A percentile compares a stretch with the other conserved stretches of the same genome.
phyloP scores from a whole-genome alignment of 1,140 invertebrate genomes.

The Anadara kagoshimensis region DNA sequence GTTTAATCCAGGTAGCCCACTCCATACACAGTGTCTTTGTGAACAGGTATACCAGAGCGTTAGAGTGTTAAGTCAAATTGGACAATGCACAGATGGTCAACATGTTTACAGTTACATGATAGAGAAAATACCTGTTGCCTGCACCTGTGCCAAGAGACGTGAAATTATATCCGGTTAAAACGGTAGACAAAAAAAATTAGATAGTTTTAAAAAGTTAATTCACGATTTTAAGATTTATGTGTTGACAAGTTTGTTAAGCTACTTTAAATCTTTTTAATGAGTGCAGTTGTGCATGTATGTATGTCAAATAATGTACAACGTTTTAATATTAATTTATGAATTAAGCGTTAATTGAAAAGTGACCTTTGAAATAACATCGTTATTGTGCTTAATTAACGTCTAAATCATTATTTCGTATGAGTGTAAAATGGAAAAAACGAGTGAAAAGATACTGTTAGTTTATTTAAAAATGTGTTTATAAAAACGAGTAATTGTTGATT shows the following conservation, averaged over 20 bases:
- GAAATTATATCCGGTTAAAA: not conserved
- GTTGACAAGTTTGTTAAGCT: too few species aligned
- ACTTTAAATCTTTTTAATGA: too few species aligned
- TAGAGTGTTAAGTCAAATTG: not conserved
- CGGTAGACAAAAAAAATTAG: not conserved
- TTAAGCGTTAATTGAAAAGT: too few species aligned
- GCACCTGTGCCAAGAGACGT: not conserved
- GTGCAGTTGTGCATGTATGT: too few species aligned
- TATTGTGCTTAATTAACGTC: not conserved
- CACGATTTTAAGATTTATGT: too few species aligned
- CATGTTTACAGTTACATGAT: not conserved
- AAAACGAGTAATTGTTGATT: not conserved
- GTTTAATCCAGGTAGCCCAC: not conserved
- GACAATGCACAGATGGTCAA: not conserved
- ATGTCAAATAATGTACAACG: too few species aligned
- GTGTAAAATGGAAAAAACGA: not conserved
- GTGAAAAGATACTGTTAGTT: not conserved
- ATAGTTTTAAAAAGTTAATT: too few species aligned
- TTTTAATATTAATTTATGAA: too few species aligned
- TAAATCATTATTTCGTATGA: not conserved
- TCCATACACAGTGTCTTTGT: not conserved
- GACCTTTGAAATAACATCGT: not conserved
- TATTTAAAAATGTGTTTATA: not conserved
- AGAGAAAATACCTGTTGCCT: not conserved
- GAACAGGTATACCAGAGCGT: not conserved